Evolutionary conservation across 2,113 vertebrate genomes (phyloP), one percentile per base, ranked within the genome.

Genomic region (Scomber scombrus): DNA sequence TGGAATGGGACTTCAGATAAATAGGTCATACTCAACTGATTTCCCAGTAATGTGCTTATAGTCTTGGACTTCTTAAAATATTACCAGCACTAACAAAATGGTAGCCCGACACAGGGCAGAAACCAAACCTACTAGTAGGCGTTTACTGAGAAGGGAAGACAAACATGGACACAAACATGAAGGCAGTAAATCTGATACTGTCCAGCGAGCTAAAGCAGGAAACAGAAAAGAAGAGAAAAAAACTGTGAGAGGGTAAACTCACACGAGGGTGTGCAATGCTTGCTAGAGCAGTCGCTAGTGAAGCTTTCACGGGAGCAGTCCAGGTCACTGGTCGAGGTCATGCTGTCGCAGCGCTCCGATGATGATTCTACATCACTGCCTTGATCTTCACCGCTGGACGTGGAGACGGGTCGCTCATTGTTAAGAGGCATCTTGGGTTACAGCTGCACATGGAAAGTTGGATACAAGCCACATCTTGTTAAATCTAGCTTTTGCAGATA

Each of bases 251-350:
- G 45, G 18, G 3, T 2, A 12, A 14, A 89, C 97, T 96, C 94
- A 99, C 98, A 97, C 0, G 96, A 95, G 49, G 97, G 97, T 0
- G 97, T 97, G 89, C 95, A 94, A 65, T 95, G 94, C 71, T 97
- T 98, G 96, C 97, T 98, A 78, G 97, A 97, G 84, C 94, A 94
- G 81, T 97, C 95, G 0, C 97, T 98, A 51, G 95, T 96, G 85
- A 97, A 98, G 84, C 97, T 97, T 78, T 96, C 96, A 5, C 97
- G 94, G 15, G 96, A 97, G 80, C 87, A 96, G 54, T 97, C 97
- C 0, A 80, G 93, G 89, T 97, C 97, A 0, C 96, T 97, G 71
- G 96, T 93, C 0, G 96, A 95, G 14, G 94, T 94, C 85, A 94
- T 85, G 89, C 97, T 97, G 90, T 97, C 95, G 0, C 95, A 96